Conservation (phyloP, 2,113 vertebrate species). For the Myodes glareolus region DNA sequence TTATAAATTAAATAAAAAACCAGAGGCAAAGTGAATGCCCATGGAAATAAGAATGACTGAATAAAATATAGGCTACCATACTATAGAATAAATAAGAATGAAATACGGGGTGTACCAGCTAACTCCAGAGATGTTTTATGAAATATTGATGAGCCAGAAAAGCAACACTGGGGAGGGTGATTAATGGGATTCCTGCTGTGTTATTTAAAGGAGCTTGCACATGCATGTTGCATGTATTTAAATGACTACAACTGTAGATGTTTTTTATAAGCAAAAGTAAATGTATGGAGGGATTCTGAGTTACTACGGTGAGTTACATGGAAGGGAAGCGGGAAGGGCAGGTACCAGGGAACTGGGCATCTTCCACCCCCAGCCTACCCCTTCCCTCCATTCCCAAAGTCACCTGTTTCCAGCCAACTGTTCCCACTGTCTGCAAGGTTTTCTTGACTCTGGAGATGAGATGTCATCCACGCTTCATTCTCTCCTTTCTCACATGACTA, state of each 20-base stretch:
- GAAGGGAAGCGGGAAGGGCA: not conserved
- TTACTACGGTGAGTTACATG: not conserved
- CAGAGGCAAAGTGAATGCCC: not conserved
- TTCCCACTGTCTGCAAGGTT: not conserved
- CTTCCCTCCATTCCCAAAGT: rapidly evolving
- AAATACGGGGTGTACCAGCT: not conserved
- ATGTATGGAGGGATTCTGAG: not conserved
- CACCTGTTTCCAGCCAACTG: not conserved
- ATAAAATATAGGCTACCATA: not conserved
- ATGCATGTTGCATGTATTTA: not conserved
- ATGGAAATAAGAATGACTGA: not conserved
- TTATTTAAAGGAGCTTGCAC: not conserved
- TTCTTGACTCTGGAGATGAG: not conserved
- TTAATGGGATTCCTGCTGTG: not conserved
- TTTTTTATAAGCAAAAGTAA: slow-evolving; percentile 31
- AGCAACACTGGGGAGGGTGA: not conserved
- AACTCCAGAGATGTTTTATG: not conserved
- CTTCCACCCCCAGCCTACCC: not conserved
- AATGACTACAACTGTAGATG: not conserved
- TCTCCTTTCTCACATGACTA: not conserved
- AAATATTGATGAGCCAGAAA: slow-evolving; percentile 15
- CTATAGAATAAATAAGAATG: slow-evolving; percentile 5
- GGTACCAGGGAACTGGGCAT: not conserved
- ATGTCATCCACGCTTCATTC: not conserved
- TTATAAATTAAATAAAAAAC: not conserved